Conservation (phyloP, 2,797 vertebrate genomes). For the Tragelaphus eurycerus region DNA sequence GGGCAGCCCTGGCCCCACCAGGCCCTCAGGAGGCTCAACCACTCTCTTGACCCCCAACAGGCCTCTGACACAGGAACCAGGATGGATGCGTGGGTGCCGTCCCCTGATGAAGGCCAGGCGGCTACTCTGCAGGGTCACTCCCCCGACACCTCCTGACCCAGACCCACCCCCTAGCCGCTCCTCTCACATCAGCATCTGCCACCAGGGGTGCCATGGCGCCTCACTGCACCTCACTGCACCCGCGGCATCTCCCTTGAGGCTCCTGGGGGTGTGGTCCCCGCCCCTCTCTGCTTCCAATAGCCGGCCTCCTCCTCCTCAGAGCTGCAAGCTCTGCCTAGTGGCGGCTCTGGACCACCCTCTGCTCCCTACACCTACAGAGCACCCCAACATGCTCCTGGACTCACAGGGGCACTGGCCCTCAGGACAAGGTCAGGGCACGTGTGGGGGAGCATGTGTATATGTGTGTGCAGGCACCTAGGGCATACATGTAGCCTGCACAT, state of each 20-base stretch:
- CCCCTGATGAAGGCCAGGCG: no score
- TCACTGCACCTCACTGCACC: background rate
- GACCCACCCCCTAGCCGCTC: background rate
- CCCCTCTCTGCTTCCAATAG: no score
- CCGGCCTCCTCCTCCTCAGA: background rate
- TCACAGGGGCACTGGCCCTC: background rate
- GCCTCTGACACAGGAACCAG: background rate
- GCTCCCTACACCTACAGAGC: background rate
- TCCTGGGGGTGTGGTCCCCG: accelerated
- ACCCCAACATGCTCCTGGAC: background rate
- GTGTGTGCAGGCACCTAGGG: background rate
- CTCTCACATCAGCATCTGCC: background rate
- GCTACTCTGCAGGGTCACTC: background rate
- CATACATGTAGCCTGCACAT: no score
- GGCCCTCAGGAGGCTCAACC: background rate
- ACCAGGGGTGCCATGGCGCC: background rate
- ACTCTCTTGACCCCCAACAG: background rate
- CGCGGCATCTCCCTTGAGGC: accelerated
- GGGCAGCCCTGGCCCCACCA: background rate
- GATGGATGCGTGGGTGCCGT: background rate
- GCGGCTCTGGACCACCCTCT: background rate
- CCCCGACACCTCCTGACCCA: accelerated
- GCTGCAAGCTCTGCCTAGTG: accelerated
- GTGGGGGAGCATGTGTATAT: background rate
- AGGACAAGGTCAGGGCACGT: background rate